Evolutionary conservation across 2,113 vertebrate genomes (phyloP), one percentile per base, ranked within the genome.

Genomic region (Morone chrysops): DNA sequence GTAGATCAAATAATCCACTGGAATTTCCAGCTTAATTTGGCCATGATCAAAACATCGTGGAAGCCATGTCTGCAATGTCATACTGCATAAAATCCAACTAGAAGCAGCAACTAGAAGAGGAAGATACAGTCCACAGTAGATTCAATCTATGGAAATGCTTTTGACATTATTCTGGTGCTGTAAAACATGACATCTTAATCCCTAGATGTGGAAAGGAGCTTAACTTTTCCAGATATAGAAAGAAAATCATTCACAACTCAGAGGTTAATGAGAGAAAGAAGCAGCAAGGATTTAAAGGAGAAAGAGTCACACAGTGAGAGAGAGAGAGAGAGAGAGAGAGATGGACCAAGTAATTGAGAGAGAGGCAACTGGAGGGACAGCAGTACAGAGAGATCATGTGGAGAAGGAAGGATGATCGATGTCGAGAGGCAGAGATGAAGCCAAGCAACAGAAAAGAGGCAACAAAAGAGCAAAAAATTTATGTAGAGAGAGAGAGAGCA

Each of bases 401-500:
- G 82, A 75, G 82, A 50, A 31, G 72, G 79, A 84, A 68, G 47
- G 40, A 77, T 22, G 80, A 89, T 88, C 25, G 7, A 68, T 78
- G 86, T 76, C 51, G n/a, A 83, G 84, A 86, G 80, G 68, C 78
- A 71, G 78, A 78, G 75, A 89, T 84, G 75, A 82, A 80, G 70
- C 77, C 14, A 59, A 77, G 85, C 48, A 16, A 67, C 62, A 62
- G 63, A 82, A 78, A 59, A 70, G 61, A 61, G 22, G 80, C 82
- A 56, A 54, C 68, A 78, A 76, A 83, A 62, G 68, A 79, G 67
- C 70, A 69, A 68, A 60, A 81, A 12, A 13, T 47, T 10, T 47
- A 47, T 10, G 59, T 6, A 43, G 12, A 81, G 17, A 50, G 48
- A 47, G 56, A 72, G 48, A 10, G 36, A 45, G 62, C 66, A 45